Evolutionary conservation across 2,113 vertebrate genomes (phyloP).

Genomic region (Lipotes vexillifer): DNA sequence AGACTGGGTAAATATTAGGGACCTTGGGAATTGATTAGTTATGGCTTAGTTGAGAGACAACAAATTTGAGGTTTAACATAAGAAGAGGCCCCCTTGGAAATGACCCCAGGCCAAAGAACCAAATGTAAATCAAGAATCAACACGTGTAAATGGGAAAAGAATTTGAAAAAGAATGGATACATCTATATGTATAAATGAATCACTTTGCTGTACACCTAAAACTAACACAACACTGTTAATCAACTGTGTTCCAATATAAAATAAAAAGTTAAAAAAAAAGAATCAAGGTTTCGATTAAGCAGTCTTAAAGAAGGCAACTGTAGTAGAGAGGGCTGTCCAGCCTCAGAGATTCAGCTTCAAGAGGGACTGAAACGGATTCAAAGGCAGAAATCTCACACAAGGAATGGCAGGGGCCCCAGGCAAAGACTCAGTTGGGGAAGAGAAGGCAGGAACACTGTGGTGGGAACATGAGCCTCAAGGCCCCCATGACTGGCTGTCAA

Average conservation of each 20-base stretch:
- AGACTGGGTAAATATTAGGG: not conserved
- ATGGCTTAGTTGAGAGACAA: not conserved
- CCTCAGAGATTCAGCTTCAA: not conserved
- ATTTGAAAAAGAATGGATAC: no score
- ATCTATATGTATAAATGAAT: no score
- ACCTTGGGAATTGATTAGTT: not conserved
- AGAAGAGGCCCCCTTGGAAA: not conserved
- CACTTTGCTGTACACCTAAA: no score
- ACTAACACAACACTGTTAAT: no score
- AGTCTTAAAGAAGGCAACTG: not conserved
- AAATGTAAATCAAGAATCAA: not conserved
- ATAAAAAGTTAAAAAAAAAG: no score
- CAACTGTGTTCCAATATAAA: no score
- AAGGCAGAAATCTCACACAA: not conserved
- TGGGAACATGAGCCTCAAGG: not conserved
- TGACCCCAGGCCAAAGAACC: not conserved
- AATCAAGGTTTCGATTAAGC: not conserved
- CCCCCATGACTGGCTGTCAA: not conserved
- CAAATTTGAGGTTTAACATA: not conserved
- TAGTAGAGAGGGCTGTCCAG: no score
- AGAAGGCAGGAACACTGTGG: not conserved
- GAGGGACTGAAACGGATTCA: not conserved
- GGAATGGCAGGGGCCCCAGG: not conserved
- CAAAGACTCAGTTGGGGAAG: not conserved
- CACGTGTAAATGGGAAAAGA: no score